Evolutionary conservation across 2,888 invertebrate species (phyloP).

Genomic region (Trissonchulus latispiculum): DNA sequence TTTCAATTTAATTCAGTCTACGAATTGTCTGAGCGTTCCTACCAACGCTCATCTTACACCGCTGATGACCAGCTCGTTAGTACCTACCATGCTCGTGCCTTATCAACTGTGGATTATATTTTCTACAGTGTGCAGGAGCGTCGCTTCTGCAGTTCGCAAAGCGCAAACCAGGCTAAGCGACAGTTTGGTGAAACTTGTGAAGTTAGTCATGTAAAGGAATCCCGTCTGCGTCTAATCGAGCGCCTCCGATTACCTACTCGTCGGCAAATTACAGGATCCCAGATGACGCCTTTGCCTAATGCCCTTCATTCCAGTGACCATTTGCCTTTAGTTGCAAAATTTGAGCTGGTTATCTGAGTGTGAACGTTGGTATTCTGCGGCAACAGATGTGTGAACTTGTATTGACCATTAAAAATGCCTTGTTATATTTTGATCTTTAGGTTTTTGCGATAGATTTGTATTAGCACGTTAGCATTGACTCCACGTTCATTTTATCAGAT

Average conservation of each 20-base stretch:
- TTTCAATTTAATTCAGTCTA: too few relatives aligned
- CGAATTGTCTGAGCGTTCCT: too few relatives aligned
- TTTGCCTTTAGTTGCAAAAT: constrained; percentile 63
- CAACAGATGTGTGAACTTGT: too few relatives aligned
- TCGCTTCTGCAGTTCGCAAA: not conserved
- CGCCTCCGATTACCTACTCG: constrained; percentile 59
- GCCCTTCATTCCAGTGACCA: constrained; percentile 67
- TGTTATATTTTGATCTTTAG: too few relatives aligned
- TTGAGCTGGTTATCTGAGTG: too few relatives aligned
- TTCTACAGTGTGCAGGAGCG: constrained; percentile 54
- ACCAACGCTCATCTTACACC: too few relatives aligned
- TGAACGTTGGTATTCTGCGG: too few relatives aligned
- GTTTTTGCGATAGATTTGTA: too few relatives aligned
- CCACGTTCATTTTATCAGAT: too few relatives aligned
- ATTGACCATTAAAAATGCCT: too few relatives aligned
- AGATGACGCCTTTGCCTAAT: constrained; percentile 58
- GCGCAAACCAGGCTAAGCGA: not conserved
- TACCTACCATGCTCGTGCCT: constrained; percentile 60
- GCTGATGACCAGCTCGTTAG: too few relatives aligned
- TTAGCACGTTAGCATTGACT: too few relatives aligned
- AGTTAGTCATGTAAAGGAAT: constrained; percentile 38
- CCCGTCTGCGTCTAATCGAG: constrained; percentile 54
- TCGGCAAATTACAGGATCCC: constrained; percentile 51
- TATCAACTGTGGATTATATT: constrained; percentile 81
- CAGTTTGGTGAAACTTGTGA: not conserved